These are phyloP conservation scores for Characodon lateralis DNA, from an alignment of 2,797 vertebrate genomes.

Conservation along the genomic window DNA sequence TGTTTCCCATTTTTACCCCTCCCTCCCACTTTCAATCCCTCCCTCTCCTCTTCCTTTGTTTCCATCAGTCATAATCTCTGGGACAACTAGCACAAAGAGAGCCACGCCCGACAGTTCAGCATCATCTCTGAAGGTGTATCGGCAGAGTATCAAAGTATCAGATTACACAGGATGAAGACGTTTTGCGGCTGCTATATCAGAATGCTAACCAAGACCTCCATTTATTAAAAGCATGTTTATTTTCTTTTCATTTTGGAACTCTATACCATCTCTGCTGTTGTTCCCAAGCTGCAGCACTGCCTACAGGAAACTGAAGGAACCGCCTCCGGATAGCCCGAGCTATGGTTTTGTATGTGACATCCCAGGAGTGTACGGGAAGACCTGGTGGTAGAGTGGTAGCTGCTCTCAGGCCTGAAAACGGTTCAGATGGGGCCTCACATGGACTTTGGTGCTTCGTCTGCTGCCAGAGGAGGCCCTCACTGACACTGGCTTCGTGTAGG, in stretches of 20 bases:
- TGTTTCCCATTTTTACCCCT: conserved; percentile 34
- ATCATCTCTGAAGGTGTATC: conserved; percentile 36
- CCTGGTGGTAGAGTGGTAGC: conserved; percentile 22
- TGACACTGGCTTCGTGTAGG: conserved; percentile 76
- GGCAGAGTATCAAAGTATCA: conserved; percentile 21
- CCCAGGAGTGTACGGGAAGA: conserved; percentile 34
- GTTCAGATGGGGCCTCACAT: conserved; percentile 42
- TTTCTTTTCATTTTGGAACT: conserved; percentile 10
- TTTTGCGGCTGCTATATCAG: conserved; percentile 3
- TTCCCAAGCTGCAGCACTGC: conserved; percentile 10
- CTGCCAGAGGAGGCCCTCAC: conserved; percentile 78
- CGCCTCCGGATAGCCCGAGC: conserved; percentile 29
- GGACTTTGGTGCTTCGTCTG: conserved; percentile 78
- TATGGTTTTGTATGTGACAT: conserved; percentile 70
- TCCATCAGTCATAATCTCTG: conserved; percentile 45
- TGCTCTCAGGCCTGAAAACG: conserved; percentile 54
- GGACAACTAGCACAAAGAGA: conserved; percentile 41
- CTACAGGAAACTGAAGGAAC: conserved; percentile 44
- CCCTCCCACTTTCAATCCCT: conserved; percentile 29
- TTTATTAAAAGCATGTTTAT: conserved; percentile 14
- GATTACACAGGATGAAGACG: conserved; percentile 29
- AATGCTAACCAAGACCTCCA: not conserved
- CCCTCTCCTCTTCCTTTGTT: conserved; percentile 50
- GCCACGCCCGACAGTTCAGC: conserved; percentile 40
- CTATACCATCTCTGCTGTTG: not conserved